Evolutionary conservation across 2,888 invertebrate species (phyloP), one percentile per base, ranked within the genome.

Genomic region (Pilophorus perplexus): DNA sequence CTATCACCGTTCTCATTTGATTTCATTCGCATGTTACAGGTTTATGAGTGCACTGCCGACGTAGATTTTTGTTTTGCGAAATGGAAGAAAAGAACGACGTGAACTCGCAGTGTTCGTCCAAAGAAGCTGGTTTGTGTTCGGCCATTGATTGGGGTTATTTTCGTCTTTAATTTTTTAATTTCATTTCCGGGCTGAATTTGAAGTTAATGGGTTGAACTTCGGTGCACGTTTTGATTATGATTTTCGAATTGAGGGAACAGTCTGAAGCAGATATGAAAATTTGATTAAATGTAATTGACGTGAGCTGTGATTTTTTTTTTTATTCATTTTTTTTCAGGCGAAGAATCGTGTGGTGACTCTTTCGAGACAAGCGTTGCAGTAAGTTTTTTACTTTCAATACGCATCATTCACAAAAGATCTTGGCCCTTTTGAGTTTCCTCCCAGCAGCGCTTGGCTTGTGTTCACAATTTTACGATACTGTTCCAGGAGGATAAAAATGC

Each of bases 51-150:
- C n/a, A n/a, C n/a, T n/a, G n/a, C n/a, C n/a, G n/a, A n/a, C n/a
- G 27, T 52, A 25, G 52, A 16, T 28, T 28, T 23, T 55, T 33
- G 18, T 22, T 25, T 22, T 25, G 38, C 38, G 20, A n/a, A 4
- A 55, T 55, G 55, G 55, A 55, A 20, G 55, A 55, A 18, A 55
- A 55, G 38, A 22, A 22, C 23, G 55, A 55, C 18, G 33, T 37
- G 38, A 16, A n/a, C 23, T 23, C 46, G 3, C 46, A 46, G 23
- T 46, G 22, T 46, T 25, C 12, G 5, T 25, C 46, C 12, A 46
- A 46, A 46, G 12, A 46, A 23, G 22, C 46, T 22, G 46, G 46
- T 46, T 46, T 12, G 46, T 46, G n/a, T n/a, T n/a, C n/a, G n/a
- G n/a, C n/a, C n/a, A n/a, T n/a, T n/a, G n/a, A n/a, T n/a, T n/a